Conservation (phyloP, 2,797 vertebrate genomes). For the Scarus forsteni region DNA sequence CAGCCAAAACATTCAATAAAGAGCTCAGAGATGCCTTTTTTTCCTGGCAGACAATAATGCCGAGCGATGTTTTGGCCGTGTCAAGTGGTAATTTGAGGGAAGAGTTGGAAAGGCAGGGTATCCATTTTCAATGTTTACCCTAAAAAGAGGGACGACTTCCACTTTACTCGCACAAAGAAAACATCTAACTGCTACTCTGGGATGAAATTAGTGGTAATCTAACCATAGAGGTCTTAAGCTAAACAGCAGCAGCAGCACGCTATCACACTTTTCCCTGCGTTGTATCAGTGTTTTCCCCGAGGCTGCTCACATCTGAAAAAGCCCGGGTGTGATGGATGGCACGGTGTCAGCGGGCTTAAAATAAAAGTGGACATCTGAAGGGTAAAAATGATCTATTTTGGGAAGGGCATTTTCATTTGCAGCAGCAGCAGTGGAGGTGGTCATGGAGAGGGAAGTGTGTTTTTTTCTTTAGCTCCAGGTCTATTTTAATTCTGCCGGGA, state of each 20-base stretch:
- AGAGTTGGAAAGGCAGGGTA: constrained; percentile 69
- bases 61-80: constrained; percentile 69
- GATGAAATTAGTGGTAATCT: constrained; percentile 75
- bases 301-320: constrained; percentile 76
- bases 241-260: constrained; percentile 53
- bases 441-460: constrained; percentile 70
- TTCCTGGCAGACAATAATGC: constrained; percentile 77
- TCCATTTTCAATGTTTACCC: constrained; percentile 78
- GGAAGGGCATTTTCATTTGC: constrained; percentile 84
- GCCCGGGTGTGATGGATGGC: constrained; percentile 78
- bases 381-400: constrained; percentile 85
- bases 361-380: constrained; percentile 84
- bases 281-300: constrained; percentile 65
- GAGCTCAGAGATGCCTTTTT: constrained; percentile 64
- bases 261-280: constrained; percentile 66
- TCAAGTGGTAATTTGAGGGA: constrained; percentile 78
- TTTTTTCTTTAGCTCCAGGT: constrained; percentile 44
- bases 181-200: constrained; percentile 75
- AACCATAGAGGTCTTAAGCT: constrained; percentile 67
- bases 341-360: constrained; percentile 80
- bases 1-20: constrained; percentile 82
- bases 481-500: constrained; percentile 79
- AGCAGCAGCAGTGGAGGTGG: constrained; percentile 74
- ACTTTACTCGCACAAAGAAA: constrained; percentile 76
- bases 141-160: constrained; percentile 75